phyloP scores from a whole-genome alignment of 2,797 vertebrate genomes.

The Scarus forsteni region DNA sequence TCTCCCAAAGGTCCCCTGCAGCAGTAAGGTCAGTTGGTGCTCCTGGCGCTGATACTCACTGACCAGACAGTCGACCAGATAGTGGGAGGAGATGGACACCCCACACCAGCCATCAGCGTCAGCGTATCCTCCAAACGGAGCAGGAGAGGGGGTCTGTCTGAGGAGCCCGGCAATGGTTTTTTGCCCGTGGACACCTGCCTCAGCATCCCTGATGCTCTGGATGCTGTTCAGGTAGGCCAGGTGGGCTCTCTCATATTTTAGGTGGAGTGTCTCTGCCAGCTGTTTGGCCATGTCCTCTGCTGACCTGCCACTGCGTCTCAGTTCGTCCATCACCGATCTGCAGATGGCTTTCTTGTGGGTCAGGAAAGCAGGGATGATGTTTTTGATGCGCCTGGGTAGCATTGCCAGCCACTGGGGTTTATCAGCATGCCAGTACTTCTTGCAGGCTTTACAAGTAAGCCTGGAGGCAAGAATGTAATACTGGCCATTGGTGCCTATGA shows the following conservation, averaged over 20 bases:
- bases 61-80: neutral
- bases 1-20: neutral
- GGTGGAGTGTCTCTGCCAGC: neutral
- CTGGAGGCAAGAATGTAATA: constrained; percentile 1
- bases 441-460: neutral
- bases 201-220: constrained; percentile 1
- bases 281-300: constrained; percentile 1
- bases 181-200: constrained; percentile 1
- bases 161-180: neutral
- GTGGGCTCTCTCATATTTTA: constrained; percentile 4
- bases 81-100: neutral
- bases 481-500: neutral
- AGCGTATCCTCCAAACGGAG: neutral
- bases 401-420: neutral
- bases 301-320: constrained; percentile 1
- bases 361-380: constrained; percentile 5
- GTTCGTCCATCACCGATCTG: neutral
- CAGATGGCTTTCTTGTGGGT: constrained; percentile 5
- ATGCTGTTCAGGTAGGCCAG: neutral
- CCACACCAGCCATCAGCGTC: neutral
- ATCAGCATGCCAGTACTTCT: constrained; percentile 11
- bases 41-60: neutral
- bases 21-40: neutral
- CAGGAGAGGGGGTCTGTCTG: neutral
- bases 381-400: neutral